Conservation (phyloP, 2,113 vertebrate genomes). For the Chaenogobius annularis region DNA sequence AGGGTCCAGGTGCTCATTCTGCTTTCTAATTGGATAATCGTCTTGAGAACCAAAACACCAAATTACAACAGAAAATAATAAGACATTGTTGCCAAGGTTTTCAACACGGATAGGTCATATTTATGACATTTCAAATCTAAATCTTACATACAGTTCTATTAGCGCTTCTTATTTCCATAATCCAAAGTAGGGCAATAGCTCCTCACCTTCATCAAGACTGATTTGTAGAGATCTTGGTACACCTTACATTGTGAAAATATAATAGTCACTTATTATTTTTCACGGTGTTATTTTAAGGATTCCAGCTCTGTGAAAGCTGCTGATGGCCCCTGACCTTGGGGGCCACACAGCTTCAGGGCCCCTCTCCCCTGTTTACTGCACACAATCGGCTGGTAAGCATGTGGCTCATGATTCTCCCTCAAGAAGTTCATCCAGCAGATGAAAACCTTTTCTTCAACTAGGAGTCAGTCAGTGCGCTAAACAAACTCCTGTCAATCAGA, state of each 20-base stretch:
- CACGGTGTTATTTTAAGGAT: slow-evolving; percentile 46
- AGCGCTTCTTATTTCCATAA: not conserved
- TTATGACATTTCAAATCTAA: no score
- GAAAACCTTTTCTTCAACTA: not conserved
- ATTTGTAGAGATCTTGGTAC: slow-evolving; percentile 4
- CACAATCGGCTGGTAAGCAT: no score
- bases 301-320: slow-evolving; percentile 62
- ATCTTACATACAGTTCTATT: no score
- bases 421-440: not conserved
- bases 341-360: slow-evolving; percentile 69
- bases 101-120: no score
- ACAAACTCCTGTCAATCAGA: no score
- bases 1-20: no score
- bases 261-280: slow-evolving; percentile 69
- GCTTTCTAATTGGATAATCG: no score
- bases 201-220: not conserved
- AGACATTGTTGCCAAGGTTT: no score
- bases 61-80: no score
- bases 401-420: slow-evolving; percentile 20
- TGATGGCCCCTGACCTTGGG: slow-evolving; percentile 52
- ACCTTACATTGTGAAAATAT: slow-evolving; percentile 67
- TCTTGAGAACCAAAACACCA: no score
- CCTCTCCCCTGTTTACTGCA: slow-evolving; percentile 11
- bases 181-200: not conserved
- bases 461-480: no score